Conservation (phyloP, 1,140 invertebrate genomes). For the Trypoxylus dichotomus region DNA sequence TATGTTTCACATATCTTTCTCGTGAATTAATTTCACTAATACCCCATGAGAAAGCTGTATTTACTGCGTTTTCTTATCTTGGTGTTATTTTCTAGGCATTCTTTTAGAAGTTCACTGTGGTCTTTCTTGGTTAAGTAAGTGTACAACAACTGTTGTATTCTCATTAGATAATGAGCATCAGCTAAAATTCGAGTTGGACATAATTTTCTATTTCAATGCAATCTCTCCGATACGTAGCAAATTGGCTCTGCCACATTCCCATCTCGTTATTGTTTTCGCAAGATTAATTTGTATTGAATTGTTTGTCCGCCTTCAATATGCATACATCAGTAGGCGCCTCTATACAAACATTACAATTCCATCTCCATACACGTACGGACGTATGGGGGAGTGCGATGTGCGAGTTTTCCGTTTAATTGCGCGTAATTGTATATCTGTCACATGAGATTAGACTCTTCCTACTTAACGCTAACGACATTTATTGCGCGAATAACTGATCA, state of each 20-base stretch:
- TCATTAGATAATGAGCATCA: too few species aligned
- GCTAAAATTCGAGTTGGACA: too few species aligned
- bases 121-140: too few species aligned
- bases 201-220: too few species aligned
- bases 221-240: too few species aligned
- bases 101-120: too few species aligned
- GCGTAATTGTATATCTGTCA: slow-evolving; percentile 5
- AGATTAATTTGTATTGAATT: not conserved
- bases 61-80: too few species aligned
- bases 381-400: not conserved
- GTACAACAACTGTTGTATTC: too few species aligned
- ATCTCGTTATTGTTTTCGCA: not conserved
- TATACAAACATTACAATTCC: not conserved
- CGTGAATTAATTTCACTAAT: too few species aligned
- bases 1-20: too few species aligned
- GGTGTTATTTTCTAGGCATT: too few species aligned
- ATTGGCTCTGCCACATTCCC: not conserved
- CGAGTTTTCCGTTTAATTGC: not conserved
- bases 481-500: slow-evolving; percentile 16
- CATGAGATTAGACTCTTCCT: not conserved
- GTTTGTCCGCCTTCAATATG: not conserved
- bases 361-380: not conserved
- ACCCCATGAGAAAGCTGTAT: too few species aligned
- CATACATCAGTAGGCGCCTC: not conserved
- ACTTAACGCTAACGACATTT: slow-evolving; percentile 1